phyloP scores from a whole-genome alignment of 2,888 invertebrate species.

The Calliphora vomitoria region DNA sequence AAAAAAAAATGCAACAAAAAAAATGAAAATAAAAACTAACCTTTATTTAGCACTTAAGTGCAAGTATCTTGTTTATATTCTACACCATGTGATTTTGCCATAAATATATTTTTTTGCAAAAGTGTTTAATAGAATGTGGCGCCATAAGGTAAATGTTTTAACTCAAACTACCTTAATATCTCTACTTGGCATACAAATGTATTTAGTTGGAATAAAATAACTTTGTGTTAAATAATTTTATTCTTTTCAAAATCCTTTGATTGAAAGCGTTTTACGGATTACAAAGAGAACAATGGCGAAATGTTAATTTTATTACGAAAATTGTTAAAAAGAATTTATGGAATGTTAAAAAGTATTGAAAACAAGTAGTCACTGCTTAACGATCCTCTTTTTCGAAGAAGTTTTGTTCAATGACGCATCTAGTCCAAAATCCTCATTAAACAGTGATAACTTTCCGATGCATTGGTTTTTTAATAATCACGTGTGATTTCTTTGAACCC shows the following conservation, averaged over 20 bases:
- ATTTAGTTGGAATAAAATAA: background rate
- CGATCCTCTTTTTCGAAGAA: no score
- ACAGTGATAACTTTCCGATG: no score
- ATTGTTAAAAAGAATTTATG: background rate
- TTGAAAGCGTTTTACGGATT: conserved; percentile 17
- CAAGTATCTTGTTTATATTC: conserved; percentile 54
- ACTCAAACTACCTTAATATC: background rate
- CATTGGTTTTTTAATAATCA: no score
- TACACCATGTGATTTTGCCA: conserved; percentile 41
- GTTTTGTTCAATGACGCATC: no score
- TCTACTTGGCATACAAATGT: conserved; percentile 37
- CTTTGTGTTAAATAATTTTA: background rate
- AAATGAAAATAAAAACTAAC: conserved; percentile 38
- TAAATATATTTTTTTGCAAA: conserved; percentile 12
- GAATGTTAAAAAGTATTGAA: no score
- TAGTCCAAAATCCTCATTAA: no score
- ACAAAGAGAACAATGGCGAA: background rate
- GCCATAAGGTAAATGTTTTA: conserved; percentile 56
- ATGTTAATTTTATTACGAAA: background rate
- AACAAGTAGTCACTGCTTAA: no score
- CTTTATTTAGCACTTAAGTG: conserved; percentile 65
- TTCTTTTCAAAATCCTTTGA: conserved; percentile 17
- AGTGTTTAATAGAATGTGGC: conserved; percentile 67
- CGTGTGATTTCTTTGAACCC: no score
- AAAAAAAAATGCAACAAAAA: background rate